A percentile compares a stretch with the other conserved stretches of the same genome.
Evolutionary conservation across 2,113 vertebrate species (phyloP).

Genomic region (Amia ocellicauda): DNA sequence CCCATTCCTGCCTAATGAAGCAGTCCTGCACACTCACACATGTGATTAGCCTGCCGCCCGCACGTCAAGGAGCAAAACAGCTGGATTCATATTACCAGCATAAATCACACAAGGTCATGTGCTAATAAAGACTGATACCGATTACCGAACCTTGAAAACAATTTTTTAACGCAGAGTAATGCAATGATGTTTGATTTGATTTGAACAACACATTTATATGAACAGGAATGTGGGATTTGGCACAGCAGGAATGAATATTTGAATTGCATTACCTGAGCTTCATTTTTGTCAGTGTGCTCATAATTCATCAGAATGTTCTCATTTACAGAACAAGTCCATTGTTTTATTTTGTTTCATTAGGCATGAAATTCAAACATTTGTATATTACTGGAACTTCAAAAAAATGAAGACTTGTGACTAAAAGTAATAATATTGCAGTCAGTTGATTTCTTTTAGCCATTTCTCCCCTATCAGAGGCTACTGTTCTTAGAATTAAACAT

Average conservation of each 20-base stretch:
- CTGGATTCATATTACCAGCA: not conserved
- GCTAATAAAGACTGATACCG: not conserved
- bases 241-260: too few relatives aligned
- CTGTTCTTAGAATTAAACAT: too few relatives aligned
- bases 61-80: not conserved
- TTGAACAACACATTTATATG: too few relatives aligned
- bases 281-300: too few relatives aligned
- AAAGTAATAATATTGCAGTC: too few relatives aligned
- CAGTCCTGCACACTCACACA: not conserved
- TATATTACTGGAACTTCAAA: too few relatives aligned
- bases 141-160: not conserved
- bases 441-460: too few relatives aligned
- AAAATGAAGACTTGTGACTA: not conserved
- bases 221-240: too few relatives aligned
- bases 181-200: not conserved
- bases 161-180: not conserved
- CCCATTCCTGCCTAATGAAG: not conserved
- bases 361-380: not conserved
- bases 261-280: too few relatives aligned
- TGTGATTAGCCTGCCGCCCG: not conserved
- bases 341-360: not conserved
- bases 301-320: too few relatives aligned
- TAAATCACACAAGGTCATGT: not conserved
- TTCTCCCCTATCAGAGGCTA: too few relatives aligned
- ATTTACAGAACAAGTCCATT: not conserved